Conservation (phyloP, 2,797 vertebrate genomes). For the Neoniphon sammara region DNA sequence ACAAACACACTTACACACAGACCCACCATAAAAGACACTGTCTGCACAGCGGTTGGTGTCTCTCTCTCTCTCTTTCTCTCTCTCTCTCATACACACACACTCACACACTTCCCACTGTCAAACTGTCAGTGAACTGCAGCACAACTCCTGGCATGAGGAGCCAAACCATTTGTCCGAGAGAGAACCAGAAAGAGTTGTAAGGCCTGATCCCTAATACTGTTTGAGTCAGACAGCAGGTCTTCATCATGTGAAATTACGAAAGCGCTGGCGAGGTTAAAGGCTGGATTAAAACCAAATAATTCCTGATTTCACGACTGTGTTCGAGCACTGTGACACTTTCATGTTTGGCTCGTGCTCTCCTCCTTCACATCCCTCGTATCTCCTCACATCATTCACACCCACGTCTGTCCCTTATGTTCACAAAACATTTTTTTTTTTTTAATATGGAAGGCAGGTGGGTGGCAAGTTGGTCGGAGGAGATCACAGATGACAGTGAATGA, state of each 20-base stretch:
- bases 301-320: background rate
- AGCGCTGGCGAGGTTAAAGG: background rate
- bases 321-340: background rate
- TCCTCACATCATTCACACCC: slow-evolving; percentile 32
- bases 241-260: background rate
- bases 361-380: slow-evolving; percentile 12
- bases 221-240: background rate
- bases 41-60: no score
- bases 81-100: slow-evolving; percentile 7
- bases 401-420: slow-evolving; percentile 22
- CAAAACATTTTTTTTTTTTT: slow-evolving; percentile 12
- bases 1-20: background rate
- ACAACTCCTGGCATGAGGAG: no score
- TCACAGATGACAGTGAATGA: slow-evolving; percentile 20
- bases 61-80: background rate
- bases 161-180: background rate
- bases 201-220: background rate
- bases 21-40: no score
- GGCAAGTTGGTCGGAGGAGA: slow-evolving; percentile 4
- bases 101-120: background rate
- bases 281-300: background rate
- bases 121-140: background rate
- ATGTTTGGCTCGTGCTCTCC: background rate
- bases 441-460: background rate
- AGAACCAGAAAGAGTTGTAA: background rate